A percentile compares a stretch with the other conserved stretches of the same genome.
These are phyloP conservation scores for Cossypha dichroa DNA, from an alignment of 2,797 vertebrate species.

Conservation along the genomic window DNA sequence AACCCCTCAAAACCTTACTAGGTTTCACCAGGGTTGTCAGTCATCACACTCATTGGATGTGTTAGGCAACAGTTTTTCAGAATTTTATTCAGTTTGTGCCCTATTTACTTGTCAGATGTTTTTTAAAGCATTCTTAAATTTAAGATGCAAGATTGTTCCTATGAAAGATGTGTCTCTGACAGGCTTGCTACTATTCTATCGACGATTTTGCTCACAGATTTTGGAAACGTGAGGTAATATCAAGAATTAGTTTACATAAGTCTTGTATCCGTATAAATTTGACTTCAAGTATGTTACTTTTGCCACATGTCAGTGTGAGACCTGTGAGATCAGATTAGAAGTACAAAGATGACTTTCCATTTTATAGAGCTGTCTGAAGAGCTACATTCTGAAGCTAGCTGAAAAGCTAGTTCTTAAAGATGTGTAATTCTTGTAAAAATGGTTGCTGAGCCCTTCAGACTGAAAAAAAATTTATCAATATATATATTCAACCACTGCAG, in stretches of 20 bases:
- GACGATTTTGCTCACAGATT: not conserved
- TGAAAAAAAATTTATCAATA: not conserved
- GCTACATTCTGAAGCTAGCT: not conserved
- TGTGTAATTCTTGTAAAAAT: not conserved
- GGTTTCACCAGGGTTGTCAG: not conserved
- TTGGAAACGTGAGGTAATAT: not conserved
- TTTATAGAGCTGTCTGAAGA: not conserved
- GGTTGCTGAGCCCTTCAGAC: not conserved
- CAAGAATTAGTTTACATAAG: not conserved
- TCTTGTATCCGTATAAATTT: not conserved
- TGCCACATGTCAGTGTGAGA: not conserved
- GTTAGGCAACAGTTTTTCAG: not conserved
- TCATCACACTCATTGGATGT: not conserved
- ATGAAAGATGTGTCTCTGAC: not conserved
- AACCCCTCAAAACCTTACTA: not conserved
- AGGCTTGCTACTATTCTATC: not conserved
- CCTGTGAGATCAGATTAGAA: not conserved
- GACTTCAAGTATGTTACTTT: not conserved
- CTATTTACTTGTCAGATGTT: not conserved
- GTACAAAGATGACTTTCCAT: not conserved
- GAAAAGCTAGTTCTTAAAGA: not conserved
- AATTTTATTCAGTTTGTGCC: not conserved
- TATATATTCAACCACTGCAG: not conserved
- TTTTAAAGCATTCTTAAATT: not conserved
- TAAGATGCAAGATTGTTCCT: not conserved